Conservation (phyloP, 2,113 vertebrate genomes). For the Apteryx mantelli region DNA sequence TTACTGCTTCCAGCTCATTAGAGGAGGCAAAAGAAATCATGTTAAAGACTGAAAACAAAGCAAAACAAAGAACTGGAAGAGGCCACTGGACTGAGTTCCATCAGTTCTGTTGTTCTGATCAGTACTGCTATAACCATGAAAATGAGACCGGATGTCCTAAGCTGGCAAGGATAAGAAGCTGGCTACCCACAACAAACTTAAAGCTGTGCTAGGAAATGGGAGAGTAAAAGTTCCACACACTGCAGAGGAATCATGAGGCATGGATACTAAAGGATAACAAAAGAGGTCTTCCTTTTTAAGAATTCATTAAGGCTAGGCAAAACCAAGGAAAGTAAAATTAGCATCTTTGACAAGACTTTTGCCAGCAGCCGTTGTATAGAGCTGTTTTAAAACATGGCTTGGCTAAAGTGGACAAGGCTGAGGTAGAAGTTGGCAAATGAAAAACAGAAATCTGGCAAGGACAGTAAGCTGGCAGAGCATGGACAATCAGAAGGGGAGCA, state of each 20-base stretch:
- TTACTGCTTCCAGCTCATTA: background rate
- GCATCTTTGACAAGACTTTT: background rate
- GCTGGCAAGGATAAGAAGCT: background rate
- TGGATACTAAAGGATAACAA: background rate
- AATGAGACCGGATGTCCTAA: background rate
- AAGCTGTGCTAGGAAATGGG: background rate
- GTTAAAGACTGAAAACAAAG: background rate
- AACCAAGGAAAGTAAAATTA: background rate
- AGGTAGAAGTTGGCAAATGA: background rate
- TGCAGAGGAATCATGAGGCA: background rate
- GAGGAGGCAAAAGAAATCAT: background rate
- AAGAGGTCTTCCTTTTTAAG: background rate
- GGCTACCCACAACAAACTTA: background rate
- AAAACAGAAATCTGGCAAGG: background rate
- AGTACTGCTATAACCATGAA: background rate
- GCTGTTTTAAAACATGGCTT: background rate
- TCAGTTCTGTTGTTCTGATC: background rate
- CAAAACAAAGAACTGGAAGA: background rate
- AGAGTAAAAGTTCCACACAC: background rate
- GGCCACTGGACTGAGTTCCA: background rate
- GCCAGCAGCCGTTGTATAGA: background rate
- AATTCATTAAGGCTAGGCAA: background rate
- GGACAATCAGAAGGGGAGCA: background rate
- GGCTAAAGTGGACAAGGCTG: background rate
- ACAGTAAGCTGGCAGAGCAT: background rate